Base-by-base conservation (phyloP, 2,797 vertebrate species). In the Taeniopygia guttata region DNA sequence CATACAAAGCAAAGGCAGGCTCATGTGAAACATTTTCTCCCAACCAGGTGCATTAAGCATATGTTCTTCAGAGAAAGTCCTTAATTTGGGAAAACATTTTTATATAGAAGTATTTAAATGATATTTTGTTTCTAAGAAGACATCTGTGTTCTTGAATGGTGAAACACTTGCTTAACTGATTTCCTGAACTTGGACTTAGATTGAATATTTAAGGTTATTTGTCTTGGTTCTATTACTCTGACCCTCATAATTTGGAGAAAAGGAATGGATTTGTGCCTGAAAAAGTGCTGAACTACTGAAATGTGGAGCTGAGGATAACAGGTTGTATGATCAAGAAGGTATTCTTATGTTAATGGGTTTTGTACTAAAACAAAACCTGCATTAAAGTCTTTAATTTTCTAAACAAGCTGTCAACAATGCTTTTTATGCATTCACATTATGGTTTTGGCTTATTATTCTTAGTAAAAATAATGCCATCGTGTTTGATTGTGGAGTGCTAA, bases 371-470 rank as follows among this genome's bases (percentile, higher is more conserved):
- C 34, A 79, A 92, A 92, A 86, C 60, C 87, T 76, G 54, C 54
- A 79, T 79, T 88, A 45, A 83, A 84, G 52, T 76, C 74, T 26
- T 79, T 7, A 3, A 48, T 95, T 95, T 93, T 94, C 85, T 95
- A 95, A 96, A 90, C 80, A 94, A 72, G 26, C 52, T 87, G 83
- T 96, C 95, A 91, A 90, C 85, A 94, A 60, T 21, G 51, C 5
- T 77, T 94, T 85, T 90, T 82, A 38, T 67, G n/a, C 60, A 76
- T 87, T 82, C 59, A 62, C 48, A 68, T 91, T 93, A 86, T 3
- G 3, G 2, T 78, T 95, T 94, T 62, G 48, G 16, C 48, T 81
- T 93, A 67, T 89, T 93, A 73, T 91, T 94, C 52, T 79, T 89
- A 46, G 80, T 74, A 87, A 92, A 90, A 74, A 46, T 43, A 67